Conservation (phyloP, 2,113 vertebrate species). For the Anarrhichthys ocellatus region DNA sequence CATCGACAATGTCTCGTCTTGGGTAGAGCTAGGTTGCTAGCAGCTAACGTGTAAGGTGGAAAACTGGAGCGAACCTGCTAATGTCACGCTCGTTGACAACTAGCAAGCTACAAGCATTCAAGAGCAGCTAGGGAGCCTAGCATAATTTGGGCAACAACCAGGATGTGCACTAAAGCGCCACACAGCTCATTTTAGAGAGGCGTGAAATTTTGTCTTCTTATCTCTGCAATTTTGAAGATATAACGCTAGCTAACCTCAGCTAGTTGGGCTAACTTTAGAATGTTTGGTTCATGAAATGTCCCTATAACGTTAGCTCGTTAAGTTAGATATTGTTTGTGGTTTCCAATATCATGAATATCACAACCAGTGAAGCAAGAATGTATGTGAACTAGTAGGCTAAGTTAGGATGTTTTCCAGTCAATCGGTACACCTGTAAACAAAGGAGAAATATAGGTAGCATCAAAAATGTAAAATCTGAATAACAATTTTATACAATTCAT, state of each 20-base stretch:
- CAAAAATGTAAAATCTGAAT: neutral
- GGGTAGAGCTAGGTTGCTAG: neutral
- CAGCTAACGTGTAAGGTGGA: neutral
- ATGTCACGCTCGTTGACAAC: neutral
- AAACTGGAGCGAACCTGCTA: neutral
- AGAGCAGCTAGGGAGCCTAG: neutral
- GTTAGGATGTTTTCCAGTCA: neutral
- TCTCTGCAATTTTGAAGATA: neutral
- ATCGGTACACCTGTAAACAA: neutral
- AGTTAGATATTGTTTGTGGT: neutral
- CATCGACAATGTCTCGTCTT: rapidly evolving
- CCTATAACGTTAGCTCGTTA: neutral
- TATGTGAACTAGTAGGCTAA: neutral
- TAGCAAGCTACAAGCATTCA: neutral
- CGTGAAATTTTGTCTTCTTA: neutral
- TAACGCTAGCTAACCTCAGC: neutral
- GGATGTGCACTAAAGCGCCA: neutral
- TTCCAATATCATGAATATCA: neutral
- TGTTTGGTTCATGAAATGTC: neutral
- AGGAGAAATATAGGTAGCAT: neutral
- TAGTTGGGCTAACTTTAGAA: neutral
- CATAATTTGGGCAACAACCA: neutral
- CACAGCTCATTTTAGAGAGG: neutral
- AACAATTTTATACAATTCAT: neutral
- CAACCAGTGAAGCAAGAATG: neutral